Conservation (phyloP, 1,140 invertebrate genomes). For the Drosophila repletoides region DNA sequence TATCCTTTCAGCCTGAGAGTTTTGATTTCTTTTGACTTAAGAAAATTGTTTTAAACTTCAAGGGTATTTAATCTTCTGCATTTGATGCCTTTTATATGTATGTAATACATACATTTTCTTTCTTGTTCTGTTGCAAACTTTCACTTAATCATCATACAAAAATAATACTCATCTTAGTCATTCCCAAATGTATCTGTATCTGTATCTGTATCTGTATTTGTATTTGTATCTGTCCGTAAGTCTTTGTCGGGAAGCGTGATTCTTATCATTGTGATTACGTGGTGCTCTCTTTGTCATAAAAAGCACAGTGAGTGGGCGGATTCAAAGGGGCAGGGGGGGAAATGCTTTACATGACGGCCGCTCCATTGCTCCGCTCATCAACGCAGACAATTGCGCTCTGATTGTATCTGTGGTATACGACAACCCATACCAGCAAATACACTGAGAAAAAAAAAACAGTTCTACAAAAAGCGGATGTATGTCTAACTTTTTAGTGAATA, state of each 20-base stretch:
- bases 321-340: neutral
- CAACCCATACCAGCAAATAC: constrained; percentile 1
- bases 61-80: constrained; percentile 7
- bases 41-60: neutral
- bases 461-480: too few relatives aligned
- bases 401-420: constrained; percentile 61
- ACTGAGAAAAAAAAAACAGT: too few relatives aligned
- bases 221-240: constrained; percentile 22
- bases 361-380: constrained; percentile 66
- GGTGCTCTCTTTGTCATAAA: constrained; percentile 64
- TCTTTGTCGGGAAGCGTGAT: constrained; percentile 54
- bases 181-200: neutral
- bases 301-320: constrained; percentile 17
- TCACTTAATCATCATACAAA: constrained; percentile 47
- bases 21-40: too few relatives aligned
- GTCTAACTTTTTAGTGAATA: too few relatives aligned
- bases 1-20: too few relatives aligned
- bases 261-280: constrained; percentile 78
- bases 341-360: constrained; percentile 31
- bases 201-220: constrained; percentile 1
- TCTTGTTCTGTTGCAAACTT: constrained; percentile 17
- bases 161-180: constrained; percentile 44
- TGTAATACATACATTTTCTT: neutral
- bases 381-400: constrained; percentile 75
- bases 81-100: neutral